These are phyloP conservation scores for Tigriopus californicus DNA, from an alignment of 2,888 invertebrate species.

Conservation along the genomic window DNA sequence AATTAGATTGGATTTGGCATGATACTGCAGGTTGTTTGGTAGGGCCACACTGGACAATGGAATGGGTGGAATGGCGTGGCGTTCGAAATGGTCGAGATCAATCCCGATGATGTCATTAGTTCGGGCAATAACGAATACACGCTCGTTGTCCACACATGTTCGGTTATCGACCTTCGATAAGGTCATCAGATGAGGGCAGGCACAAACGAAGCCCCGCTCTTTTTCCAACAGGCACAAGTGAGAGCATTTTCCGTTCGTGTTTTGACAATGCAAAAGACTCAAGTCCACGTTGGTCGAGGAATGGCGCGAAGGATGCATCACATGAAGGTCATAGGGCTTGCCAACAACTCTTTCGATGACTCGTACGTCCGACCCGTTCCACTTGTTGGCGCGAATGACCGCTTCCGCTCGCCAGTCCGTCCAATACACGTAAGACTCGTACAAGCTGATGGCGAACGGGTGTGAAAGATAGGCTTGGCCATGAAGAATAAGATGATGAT, in stretches of 20 bases:
- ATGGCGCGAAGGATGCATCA: conserved; percentile 55
- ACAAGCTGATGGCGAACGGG: conserved; percentile 71
- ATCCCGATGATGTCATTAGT: conserved; percentile 62
- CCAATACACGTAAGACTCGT: conserved; percentile 75
- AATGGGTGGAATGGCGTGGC: conserved; percentile 62
- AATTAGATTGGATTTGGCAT: conserved; percentile 27
- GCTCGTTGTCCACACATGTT: conserved; percentile 55
- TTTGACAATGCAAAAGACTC: conserved; percentile 42
- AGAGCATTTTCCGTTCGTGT: conserved; percentile 53
- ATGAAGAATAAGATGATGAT: conserved; percentile 41
- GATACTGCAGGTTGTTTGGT: conserved; percentile 49
- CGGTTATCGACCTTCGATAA: conserved; percentile 39
- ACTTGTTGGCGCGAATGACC: conserved; percentile 69
- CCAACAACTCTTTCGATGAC: conserved; percentile 61
- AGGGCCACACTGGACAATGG: conserved; percentile 47
- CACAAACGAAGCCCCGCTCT: conserved; percentile 45
- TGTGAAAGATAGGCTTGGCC: conserved; percentile 58
- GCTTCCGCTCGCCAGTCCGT: conserved; percentile 80
- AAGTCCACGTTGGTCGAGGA: conserved; percentile 30
- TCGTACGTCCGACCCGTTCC: conserved; percentile 53
- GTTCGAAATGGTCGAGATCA: conserved; percentile 49
- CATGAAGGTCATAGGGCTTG: conserved; percentile 77
- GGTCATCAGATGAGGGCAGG: conserved; percentile 71
- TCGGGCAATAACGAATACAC: conserved; percentile 54
- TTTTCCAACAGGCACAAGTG: conserved; percentile 57